Conservation (phyloP, 2,888 invertebrate species). For the Drosophila mulleri region DNA sequence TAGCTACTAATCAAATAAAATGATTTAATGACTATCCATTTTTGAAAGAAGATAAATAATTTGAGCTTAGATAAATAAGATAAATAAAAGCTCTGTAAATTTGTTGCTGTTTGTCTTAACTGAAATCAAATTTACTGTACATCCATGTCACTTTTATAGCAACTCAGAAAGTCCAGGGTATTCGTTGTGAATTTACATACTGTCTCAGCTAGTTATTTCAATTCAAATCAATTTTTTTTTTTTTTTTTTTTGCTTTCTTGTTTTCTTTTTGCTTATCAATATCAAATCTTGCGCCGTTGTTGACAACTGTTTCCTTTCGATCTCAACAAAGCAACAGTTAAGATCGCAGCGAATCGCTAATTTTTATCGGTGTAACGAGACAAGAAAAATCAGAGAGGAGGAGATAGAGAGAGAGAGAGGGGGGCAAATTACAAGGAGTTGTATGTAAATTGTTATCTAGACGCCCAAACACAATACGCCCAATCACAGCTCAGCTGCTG, state of each 20-base stretch:
- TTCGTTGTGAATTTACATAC: neutral
- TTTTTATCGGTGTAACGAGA: conserved; percentile 64
- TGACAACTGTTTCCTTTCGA: conserved; percentile 61
- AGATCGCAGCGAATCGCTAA: conserved; percentile 67
- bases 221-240: conserved; percentile 3
- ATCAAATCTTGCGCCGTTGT: conserved; percentile 38
- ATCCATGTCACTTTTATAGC: no score
- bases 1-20: no score
- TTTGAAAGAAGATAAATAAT: neutral
- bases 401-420: conserved; percentile 20
- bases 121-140: neutral
- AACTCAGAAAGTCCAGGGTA: conserved; percentile 1
- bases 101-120: neutral
- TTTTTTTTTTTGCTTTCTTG: neutral
- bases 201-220: neutral
- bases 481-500: conserved; percentile 44
- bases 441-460: conserved; percentile 65
- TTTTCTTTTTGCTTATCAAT: conserved; percentile 35
- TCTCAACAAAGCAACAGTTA: conserved; percentile 39
- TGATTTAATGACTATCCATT: neutral
- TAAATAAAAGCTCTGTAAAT: neutral
- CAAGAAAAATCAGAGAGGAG: conserved; percentile 26
- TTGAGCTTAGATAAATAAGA: neutral
- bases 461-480: conserved; percentile 78
- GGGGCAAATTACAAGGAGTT: conserved; percentile 58